phyloP scores from a whole-genome alignment of 2,797 vertebrate species.

The Brachymystax lenok region DNA sequence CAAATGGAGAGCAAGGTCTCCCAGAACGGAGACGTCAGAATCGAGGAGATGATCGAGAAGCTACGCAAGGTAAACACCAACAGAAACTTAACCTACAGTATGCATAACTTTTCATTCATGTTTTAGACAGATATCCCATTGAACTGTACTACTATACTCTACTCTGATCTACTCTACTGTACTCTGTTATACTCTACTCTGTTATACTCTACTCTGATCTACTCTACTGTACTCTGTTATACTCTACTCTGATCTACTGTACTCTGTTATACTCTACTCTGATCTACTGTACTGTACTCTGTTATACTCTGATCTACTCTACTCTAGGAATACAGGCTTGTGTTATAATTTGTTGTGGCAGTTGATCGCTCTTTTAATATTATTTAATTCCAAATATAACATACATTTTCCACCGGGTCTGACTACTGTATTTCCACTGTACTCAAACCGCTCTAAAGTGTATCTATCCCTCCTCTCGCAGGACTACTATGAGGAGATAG shows the following conservation, averaged over 20 bases:
- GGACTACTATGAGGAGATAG: constrained; percentile 98
- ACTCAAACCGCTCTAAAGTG: not conserved
- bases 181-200: too few species aligned
- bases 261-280: too few species aligned
- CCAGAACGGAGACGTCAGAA: constrained; percentile 94
- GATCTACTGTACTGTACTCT: too few species aligned
- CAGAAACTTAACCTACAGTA: not conserved
- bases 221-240: too few species aligned
- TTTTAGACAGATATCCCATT: too few species aligned
- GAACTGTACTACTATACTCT: too few species aligned
- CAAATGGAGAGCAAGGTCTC: constrained; percentile 98
- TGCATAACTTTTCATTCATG: not conserved
- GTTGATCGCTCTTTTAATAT: not conserved
- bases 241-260: too few species aligned
- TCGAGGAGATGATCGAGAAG: constrained; percentile 99
- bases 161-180: too few species aligned
- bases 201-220: too few species aligned
- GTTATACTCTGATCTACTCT: too few species aligned
- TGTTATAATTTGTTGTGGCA: not conserved
- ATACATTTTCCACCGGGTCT: not conserved
- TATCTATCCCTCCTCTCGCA: constrained; percentile 50
- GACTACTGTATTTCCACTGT: not conserved
- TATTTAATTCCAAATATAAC: not conserved
- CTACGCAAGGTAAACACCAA: constrained; percentile 86
- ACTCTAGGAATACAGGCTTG: not conserved